phyloP scores from a whole-genome alignment of 92 coral and sea anemone species.

The Micromussa lordhowensis region DNA sequence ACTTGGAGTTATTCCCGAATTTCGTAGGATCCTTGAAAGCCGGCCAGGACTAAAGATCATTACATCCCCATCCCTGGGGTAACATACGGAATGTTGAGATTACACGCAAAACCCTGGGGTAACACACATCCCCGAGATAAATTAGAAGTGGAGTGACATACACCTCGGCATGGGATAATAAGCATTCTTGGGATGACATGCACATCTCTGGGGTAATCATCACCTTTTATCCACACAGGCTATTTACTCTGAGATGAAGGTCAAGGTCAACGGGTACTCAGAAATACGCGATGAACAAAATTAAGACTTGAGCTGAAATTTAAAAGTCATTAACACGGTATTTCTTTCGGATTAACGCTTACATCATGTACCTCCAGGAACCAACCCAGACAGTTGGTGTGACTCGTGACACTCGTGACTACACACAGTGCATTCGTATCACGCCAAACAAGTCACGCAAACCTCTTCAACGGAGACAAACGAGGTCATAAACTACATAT shows the following conservation, averaged over 20 bases:
- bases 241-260: not conserved
- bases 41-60: not conserved
- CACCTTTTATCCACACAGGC: not conserved
- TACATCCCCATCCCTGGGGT: not conserved
- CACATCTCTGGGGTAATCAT: not conserved
- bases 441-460: slow-evolving; percentile 10
- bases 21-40: not conserved
- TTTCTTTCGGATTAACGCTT: no score
- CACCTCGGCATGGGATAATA: not conserved
- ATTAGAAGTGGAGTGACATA: not conserved
- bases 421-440: not conserved
- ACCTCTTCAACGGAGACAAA: not conserved
- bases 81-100: not conserved
- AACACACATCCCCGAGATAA: not conserved
- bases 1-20: not conserved
- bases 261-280: not conserved
- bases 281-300: not conserved
- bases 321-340: no score
- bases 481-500: slow-evolving; percentile 12
- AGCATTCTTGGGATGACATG: not conserved
- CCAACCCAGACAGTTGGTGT: not conserved
- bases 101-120: not conserved
- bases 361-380: not conserved
- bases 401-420: not conserved
- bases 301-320: not conserved